Conservation (phyloP, 2,797 vertebrate species). For the Tolypeutes matacus region DNA sequence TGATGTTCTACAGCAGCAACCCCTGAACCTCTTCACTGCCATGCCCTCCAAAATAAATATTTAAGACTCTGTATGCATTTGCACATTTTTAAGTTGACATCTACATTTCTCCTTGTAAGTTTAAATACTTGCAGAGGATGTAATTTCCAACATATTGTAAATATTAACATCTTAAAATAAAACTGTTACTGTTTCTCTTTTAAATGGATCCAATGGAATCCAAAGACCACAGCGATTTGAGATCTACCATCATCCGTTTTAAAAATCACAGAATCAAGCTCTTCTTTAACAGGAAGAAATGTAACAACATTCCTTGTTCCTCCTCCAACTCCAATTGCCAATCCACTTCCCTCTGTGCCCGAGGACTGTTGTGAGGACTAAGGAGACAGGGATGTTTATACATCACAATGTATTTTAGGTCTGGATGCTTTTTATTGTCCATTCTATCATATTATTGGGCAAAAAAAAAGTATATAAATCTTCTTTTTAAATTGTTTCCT, state of each 20-base stretch:
- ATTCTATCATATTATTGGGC: neutral
- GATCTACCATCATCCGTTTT: constrained; percentile 51
- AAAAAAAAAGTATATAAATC: neutral
- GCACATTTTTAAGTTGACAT: constrained; percentile 68
- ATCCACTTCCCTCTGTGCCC: neutral
- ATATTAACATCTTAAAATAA: constrained; percentile 84
- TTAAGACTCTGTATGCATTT: constrained; percentile 52
- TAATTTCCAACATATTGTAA: constrained; percentile 80
- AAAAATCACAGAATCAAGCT: constrained; percentile 34
- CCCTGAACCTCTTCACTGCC: neutral
- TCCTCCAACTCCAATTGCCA: constrained; percentile 7
- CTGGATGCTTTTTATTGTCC: neutral
- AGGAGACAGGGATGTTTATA: neutral
- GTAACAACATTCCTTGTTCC: neutral
- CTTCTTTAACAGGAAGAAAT: constrained; percentile 12
- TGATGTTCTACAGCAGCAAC: neutral
- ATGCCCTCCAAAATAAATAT: constrained; percentile 55
- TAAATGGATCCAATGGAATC: constrained; percentile 76
- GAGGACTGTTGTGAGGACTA: too few relatives aligned
- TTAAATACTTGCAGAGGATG: constrained; percentile 81
- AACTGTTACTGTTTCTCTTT: constrained; percentile 81
- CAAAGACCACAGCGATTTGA: constrained; percentile 66
- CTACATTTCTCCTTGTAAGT: constrained; percentile 68
- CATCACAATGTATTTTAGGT: neutral
- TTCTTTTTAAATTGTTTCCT: neutral